Evolutionary conservation across 2,888 invertebrate species (phyloP).

Genomic region (Encarsia formosa): DNA sequence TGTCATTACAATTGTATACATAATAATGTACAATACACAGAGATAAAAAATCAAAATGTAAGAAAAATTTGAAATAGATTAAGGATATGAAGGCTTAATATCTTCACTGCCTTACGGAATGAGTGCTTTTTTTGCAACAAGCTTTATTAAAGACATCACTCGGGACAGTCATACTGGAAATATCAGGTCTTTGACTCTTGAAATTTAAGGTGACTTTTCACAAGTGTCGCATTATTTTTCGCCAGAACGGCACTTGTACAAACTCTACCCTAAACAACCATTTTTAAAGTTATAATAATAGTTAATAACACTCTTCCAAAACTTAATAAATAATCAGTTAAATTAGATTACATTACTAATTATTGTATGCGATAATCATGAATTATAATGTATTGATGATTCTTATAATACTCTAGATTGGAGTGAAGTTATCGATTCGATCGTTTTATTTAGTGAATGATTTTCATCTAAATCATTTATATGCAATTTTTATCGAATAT

Average conservation of each 20-base stretch:
- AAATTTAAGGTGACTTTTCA: constrained; percentile 17
- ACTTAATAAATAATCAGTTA: constrained; percentile 53
- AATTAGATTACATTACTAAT: constrained; percentile 51
- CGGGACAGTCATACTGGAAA: constrained; percentile 20
- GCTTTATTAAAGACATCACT: constrained; percentile 26
- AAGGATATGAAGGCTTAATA: constrained; percentile 34
- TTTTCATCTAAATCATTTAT: constrained; percentile 9
- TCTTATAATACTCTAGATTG: constrained; percentile 50
- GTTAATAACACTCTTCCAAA: constrained; percentile 45
- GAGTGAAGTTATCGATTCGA: constrained; percentile 26
- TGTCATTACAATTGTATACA: constrained; percentile 34
- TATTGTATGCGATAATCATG: constrained; percentile 50
- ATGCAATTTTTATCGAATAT: constrained; percentile 5
- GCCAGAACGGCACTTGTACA: constrained; percentile 15
- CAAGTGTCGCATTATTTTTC: constrained; percentile 15
- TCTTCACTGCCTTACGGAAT: constrained; percentile 26
- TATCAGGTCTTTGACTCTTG: constrained; percentile 13
- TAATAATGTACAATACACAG: constrained; percentile 24
- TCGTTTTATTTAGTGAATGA: constrained; percentile 18
- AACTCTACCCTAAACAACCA: constrained; percentile 17
- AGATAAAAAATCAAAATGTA: constrained; percentile 35
- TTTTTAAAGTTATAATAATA: constrained; percentile 39
- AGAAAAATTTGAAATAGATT: constrained; percentile 43
- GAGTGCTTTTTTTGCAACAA: constrained; percentile 25
- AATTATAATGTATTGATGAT: constrained; percentile 52